phyloP scores from a whole-genome alignment of 2,888 invertebrate species.

The Netelia inedita region DNA sequence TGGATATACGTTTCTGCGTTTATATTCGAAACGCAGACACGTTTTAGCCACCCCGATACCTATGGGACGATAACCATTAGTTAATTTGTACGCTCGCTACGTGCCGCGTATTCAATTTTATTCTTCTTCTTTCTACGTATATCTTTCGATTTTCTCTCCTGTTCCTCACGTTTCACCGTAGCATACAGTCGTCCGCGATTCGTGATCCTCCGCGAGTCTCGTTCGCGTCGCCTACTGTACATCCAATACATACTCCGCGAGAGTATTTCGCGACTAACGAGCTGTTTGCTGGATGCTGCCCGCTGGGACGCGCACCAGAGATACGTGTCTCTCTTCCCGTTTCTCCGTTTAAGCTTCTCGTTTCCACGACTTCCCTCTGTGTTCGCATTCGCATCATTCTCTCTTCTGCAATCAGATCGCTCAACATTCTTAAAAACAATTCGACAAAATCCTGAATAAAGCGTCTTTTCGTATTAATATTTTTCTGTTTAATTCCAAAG shows the following conservation, averaged over 20 bases:
- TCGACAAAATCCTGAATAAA: slow-evolving; percentile 22
- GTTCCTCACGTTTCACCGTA: slow-evolving; percentile 25
- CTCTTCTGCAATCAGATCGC: slow-evolving; percentile 64
- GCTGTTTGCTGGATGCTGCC: slow-evolving; percentile 67
- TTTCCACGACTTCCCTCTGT: slow-evolving; percentile 37
- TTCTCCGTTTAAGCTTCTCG: slow-evolving; percentile 57
- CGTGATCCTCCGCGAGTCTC: slow-evolving; percentile 33
- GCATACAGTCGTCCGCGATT: slow-evolving; percentile 36
- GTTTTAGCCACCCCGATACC: background rate
- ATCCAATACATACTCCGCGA: slow-evolving; percentile 68
- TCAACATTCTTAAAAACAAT: slow-evolving; percentile 37
- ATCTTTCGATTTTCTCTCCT: slow-evolving; percentile 37
- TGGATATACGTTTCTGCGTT: too few species aligned
- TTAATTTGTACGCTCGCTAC: slow-evolving; percentile 14
- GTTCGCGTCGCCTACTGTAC: slow-evolving; percentile 44
- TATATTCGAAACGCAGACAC: too few species aligned
- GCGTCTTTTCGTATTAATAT: slow-evolving; percentile 46
- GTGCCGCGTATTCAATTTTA: slow-evolving; percentile 8
- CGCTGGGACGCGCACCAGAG: slow-evolving; percentile 65
- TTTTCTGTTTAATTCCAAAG: slow-evolving; percentile 34
- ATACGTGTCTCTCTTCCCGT: slow-evolving; percentile 63
- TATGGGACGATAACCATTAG: background rate
- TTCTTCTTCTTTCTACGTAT: slow-evolving; percentile 18
- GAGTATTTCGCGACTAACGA: slow-evolving; percentile 72
- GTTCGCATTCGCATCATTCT: slow-evolving; percentile 17